Evolutionary conservation across 2,888 invertebrate genomes (phyloP), one percentile per base, ranked within the genome.

Genomic region (Phrixothrix hirtus): DNA sequence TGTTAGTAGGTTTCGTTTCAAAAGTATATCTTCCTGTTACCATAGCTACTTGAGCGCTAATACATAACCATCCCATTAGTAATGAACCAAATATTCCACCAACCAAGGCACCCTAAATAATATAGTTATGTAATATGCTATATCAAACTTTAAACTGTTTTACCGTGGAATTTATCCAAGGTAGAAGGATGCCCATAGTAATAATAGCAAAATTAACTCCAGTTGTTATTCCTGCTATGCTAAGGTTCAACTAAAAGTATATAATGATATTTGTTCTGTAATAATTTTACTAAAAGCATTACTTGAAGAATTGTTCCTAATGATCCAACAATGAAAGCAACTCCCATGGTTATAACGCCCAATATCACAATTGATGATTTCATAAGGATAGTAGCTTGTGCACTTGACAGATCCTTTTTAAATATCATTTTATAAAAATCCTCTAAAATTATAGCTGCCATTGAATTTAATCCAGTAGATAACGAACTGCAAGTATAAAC

Each of bases 181-280:
- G 87, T 57, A 87, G 71, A 64, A 87, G 74, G 50, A 87, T 78
- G 7, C 87, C 87, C 67, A 86, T 81, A 7, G 81, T 83, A 64
- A 87, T 88, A 47, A 86, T 79, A 26, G 84, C 87, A 42, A 87
- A 69, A 3, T 85, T 75, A 1, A 87, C 85, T 9, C 87, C 87
- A 63, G 81, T 83, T 14, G 84, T 80, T 55, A 87, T 83, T 6
- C 85, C 82, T 25, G 81, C 79, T 38, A 86, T 72, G 36, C 82
- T 84, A 65, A 83, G 81, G 1, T 83, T 79, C 47, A 86, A 69
- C 80, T 79, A 59, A 31, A 72, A 70, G 34, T 31, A n/a, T 21
- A 21, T 7, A 21, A 21, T 21, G 4, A 26, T 26, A n/a, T 26
- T 3, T 2, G 10, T 26, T 26, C n/a, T n/a, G n/a, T n/a, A n/a